phyloP scores from a whole-genome alignment of 2,113 vertebrate species.

The Caretta caretta region DNA sequence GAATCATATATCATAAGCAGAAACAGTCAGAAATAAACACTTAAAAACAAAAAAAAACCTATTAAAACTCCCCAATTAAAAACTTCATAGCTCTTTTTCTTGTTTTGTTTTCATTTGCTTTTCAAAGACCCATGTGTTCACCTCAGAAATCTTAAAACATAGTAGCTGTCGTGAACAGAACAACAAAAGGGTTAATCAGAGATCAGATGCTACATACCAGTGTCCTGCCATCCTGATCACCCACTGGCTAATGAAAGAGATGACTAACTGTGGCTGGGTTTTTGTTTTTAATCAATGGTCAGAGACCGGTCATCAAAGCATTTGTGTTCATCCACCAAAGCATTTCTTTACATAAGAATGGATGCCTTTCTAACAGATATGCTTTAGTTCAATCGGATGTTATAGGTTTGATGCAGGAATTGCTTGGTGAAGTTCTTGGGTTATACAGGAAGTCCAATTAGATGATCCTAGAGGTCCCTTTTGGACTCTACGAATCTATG shows the following conservation, averaged over 20 bases:
- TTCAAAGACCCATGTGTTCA: background rate
- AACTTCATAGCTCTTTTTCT: background rate
- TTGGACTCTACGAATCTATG: background rate
- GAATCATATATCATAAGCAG: background rate
- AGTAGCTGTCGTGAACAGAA: background rate
- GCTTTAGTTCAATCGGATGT: background rate
- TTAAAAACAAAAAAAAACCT: background rate
- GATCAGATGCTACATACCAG: background rate
- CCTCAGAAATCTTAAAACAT: background rate
- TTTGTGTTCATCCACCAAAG: background rate
- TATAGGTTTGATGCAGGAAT: rapidly evolving
- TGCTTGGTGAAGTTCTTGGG: background rate
- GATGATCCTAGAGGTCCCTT: background rate
- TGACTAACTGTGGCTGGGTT: background rate
- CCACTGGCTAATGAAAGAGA: background rate
- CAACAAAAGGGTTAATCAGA: conserved; percentile 36
- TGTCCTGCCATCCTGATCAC: background rate
- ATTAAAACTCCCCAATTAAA: background rate
- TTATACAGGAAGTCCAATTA: background rate
- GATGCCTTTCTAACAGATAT: background rate
- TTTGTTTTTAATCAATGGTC: conserved; percentile 50
- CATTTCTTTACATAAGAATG: background rate
- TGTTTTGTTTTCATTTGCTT: background rate
- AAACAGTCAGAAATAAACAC: background rate
- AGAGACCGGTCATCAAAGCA: conserved; percentile 9